These are phyloP conservation scores for Ceryle rudis DNA, from an alignment of 2,797 vertebrate genomes.

Conservation along the genomic window DNA sequence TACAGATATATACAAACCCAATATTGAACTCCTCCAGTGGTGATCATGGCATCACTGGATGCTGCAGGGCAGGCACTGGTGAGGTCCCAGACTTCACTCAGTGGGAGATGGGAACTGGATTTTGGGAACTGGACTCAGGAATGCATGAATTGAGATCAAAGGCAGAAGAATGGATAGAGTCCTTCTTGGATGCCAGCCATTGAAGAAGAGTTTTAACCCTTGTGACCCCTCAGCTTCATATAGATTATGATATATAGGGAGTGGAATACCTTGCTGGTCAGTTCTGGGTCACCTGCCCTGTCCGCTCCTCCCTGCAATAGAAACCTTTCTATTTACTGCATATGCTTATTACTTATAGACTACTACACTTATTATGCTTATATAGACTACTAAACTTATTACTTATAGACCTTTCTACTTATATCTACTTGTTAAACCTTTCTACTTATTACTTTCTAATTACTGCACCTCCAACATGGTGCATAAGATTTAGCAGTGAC, in stretches of 20 bases:
- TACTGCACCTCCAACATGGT: too few relatives aligned
- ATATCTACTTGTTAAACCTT: too few relatives aligned
- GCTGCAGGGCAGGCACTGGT: not conserved
- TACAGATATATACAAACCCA: not conserved
- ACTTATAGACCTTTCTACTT: too few relatives aligned
- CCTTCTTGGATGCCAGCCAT: not conserved
- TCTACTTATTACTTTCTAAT: too few relatives aligned
- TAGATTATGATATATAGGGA: not conserved
- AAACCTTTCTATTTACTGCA: too few relatives aligned
- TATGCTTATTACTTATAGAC: too few relatives aligned
- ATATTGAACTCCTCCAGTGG: not conserved
- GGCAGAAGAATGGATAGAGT: not conserved
- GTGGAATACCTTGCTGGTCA: not conserved
- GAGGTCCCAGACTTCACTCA: not conserved
- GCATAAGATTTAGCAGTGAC: too few relatives aligned
- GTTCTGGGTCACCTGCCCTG: not conserved
- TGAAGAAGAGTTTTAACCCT: too few relatives aligned
- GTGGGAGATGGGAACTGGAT: not conserved
- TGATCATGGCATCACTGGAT: not conserved
- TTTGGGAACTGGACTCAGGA: not conserved
- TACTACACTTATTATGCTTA: too few relatives aligned
- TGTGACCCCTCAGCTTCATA: not conserved
- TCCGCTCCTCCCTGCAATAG: not conserved
- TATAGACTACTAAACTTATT: too few relatives aligned
- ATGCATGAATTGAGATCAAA: not conserved